phyloP scores from a whole-genome alignment of 2,797 vertebrate species.

The Lophotriccus pileatus region DNA sequence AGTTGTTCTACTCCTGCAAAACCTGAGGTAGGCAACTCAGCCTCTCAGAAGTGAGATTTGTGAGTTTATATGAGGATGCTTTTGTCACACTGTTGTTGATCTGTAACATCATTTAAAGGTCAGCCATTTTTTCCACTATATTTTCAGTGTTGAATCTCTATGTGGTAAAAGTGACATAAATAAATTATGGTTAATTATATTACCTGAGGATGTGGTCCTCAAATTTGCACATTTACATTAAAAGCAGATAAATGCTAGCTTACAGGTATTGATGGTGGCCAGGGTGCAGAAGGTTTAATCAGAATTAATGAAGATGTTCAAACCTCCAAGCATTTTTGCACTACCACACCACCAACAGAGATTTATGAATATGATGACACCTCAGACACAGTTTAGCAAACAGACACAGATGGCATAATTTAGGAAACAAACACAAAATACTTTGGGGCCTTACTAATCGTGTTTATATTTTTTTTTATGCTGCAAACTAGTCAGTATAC shows the following conservation, averaged over 20 bases:
- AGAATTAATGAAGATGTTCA: not conserved
- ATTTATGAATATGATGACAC: conserved; percentile 20
- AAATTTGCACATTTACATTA: not conserved
- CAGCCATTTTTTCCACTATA: not conserved
- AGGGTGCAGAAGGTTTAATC: not conserved
- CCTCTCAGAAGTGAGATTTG: not conserved
- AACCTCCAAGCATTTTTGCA: not conserved
- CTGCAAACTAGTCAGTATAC: not conserved
- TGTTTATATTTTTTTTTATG: not conserved
- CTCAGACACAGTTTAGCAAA: conserved; percentile 29
- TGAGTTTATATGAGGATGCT: not conserved
- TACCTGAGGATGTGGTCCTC: not conserved
- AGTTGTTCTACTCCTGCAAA: not conserved
- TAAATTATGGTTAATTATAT: not conserved
- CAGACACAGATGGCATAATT: conserved; percentile 27
- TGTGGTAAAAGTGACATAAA: not conserved
- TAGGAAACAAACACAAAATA: conserved; percentile 33
- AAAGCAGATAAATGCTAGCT: not conserved
- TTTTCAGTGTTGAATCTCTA: not conserved
- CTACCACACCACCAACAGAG: not conserved
- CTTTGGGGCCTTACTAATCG: not conserved
- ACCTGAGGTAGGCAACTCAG: not conserved
- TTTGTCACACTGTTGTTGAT: not conserved
- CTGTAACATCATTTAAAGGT: not conserved
- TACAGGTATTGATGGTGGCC: not conserved